Base-by-base conservation (phyloP, 2,888 invertebrate species). In the Adelphocoris suturalis region DNA sequence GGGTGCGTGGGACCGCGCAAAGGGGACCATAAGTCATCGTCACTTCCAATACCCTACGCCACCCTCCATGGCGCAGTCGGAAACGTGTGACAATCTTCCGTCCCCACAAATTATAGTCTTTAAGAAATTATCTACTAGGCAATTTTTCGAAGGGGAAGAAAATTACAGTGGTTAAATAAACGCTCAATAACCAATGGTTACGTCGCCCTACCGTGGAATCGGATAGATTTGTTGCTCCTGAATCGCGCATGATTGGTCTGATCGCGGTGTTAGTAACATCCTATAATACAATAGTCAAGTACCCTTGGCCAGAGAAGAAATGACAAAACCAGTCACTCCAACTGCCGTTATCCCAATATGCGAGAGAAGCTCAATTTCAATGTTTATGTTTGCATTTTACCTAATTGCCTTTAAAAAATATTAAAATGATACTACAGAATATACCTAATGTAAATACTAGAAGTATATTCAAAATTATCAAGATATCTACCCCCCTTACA, bases 171-270 rank as follows among this genome's bases (percentile, higher is more conserved):
- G 84, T 84, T 84, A 84, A 84, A 84, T 84, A 55, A 84, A 23
- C 84, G 84, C 84, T 84, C 84, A 84, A 84, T 84, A 84, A 84
- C 84, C 57, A 57, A 84, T 84, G 57, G 84, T 84, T 84, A 84
- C 28, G 46, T 28, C 76, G n/a, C 19, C 75, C 75, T 75, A 28
- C 75, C 23, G 75, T 37, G 37, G 37, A 37, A 37, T 37, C 37
- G 3, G 7, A 16, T 14, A 19, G 61, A 61, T 61, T 61, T 61
- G 61, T 61, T 61, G 61, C 61, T 19, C 19, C 61, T n/a, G 61
- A 61, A 9, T 7, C 9, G 61, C 52, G 52, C 61, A 19, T 19
- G 61, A 61, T 61, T 61, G 61, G n/a, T 9, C 61, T 19, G 61
- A 61, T 9, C n/a, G 19, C 19, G 16, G 19, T 19, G n/a, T n/a